These are phyloP conservation scores for Metacarcinus magister DNA, from an alignment of 2,888 invertebrate species.

Conservation along the genomic window DNA sequence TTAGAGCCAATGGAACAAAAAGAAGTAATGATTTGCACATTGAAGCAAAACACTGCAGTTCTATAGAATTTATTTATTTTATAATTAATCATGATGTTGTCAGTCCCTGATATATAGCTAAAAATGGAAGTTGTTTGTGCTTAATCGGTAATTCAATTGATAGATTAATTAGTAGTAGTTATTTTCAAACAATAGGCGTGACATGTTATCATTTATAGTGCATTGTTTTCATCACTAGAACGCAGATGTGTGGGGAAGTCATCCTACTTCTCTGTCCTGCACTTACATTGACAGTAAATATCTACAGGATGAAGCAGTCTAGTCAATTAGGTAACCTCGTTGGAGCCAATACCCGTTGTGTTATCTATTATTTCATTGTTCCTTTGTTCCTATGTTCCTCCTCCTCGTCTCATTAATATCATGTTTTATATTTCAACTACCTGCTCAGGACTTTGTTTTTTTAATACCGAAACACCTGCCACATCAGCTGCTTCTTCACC, in stretches of 20 bases:
- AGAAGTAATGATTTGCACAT: not conserved
- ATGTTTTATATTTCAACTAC: not conserved
- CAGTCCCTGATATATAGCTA: not conserved
- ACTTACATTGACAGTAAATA: too few relatives aligned
- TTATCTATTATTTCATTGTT: not conserved
- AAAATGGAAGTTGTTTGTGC: not conserved
- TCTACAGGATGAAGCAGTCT: too few relatives aligned
- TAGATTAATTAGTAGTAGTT: not conserved
- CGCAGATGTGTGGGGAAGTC: too few relatives aligned
- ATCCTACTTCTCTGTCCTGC: too few relatives aligned
- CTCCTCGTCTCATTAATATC: not conserved
- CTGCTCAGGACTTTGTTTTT: not conserved
- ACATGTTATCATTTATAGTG: not conserved
- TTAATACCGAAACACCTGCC: not conserved
- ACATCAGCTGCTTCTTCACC: not conserved
- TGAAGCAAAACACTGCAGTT: too few relatives aligned
- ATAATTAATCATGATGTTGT: not conserved
- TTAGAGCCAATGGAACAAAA: not conserved
- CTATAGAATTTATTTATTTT: too few relatives aligned
- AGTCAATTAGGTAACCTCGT: too few relatives aligned
- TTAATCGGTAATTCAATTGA: not conserved
- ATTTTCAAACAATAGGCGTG: not conserved
- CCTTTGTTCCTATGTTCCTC: not conserved
- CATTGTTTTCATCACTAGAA: too few relatives aligned
- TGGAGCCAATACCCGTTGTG: not conserved